Percentiles rank a stretch among this genome's conserved stretches.
Conservation (phyloP, 2,797 vertebrate genomes). For the Pangasius djambal region DNA sequence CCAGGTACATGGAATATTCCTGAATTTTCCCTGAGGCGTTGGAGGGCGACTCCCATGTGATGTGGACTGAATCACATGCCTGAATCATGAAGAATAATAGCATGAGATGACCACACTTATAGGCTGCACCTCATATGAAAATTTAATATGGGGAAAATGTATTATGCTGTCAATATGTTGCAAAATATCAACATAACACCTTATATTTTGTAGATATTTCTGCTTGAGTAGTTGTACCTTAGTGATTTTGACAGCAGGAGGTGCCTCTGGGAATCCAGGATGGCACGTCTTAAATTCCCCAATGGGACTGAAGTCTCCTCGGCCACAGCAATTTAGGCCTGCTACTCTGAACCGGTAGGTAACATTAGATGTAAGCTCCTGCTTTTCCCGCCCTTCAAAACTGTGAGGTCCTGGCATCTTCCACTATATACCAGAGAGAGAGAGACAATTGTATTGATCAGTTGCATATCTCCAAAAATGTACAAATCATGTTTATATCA, state of each 20-base stretch:
- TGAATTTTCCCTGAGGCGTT: conserved; percentile 92
- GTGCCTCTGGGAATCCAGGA: conserved; percentile 95
- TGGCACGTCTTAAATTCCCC: conserved; percentile 97
- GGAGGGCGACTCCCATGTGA: conserved; percentile 94
- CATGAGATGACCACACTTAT: neutral
- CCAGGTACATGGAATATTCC: conserved; percentile 97
- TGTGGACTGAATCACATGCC: conserved; percentile 90
- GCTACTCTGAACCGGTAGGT: conserved; percentile 92
- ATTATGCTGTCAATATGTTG: neutral
- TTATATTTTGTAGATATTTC: neutral
- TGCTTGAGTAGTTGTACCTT: conserved; percentile 77
- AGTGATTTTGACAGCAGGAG: conserved; percentile 93
- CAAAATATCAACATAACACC: neutral
- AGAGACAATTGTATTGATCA: neutral
- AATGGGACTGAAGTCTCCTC: conserved; percentile 88
- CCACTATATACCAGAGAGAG: conserved; percentile 60
- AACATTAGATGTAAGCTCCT: conserved; percentile 85
- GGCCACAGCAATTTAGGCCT: conserved; percentile 88
- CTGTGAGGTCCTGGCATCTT: conserved; percentile 80
- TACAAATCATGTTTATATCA: neutral
- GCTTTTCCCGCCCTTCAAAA: conserved; percentile 82
- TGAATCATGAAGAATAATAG: conserved; percentile 55
- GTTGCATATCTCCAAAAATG: neutral
- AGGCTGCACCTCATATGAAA: neutral
- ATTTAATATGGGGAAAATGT: neutral